Conservation (phyloP, 1,140 invertebrate species). For the Diploscapter pachys region DNA sequence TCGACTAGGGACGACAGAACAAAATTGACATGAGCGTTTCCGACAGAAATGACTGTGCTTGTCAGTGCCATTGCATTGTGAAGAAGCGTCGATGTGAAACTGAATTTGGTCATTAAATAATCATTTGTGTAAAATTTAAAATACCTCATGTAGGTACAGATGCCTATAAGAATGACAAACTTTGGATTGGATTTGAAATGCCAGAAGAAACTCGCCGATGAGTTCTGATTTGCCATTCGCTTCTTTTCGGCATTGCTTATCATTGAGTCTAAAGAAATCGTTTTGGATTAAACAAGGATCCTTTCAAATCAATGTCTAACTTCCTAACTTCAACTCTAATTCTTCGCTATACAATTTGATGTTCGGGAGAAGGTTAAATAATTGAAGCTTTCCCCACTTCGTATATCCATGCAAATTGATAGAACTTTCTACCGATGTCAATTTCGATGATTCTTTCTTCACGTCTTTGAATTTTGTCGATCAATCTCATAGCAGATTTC, state of each 20-base stretch:
- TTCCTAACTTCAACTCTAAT: too few species aligned
- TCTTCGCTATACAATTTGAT: too few species aligned
- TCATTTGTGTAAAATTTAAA: not conserved
- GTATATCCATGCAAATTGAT: too few species aligned
- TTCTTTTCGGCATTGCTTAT: too few species aligned
- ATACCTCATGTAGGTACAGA: slow-evolving; percentile 9
- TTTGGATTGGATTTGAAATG: not conserved
- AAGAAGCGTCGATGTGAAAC: slow-evolving; percentile 4
- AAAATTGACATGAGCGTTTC: slow-evolving; percentile 13
- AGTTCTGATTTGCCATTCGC: too few species aligned
- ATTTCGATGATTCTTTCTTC: not conserved
- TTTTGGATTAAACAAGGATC: too few species aligned
- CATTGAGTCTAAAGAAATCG: too few species aligned
- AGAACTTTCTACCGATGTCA: not conserved
- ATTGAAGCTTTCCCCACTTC: too few species aligned
- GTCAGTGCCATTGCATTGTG: slow-evolving; percentile 13
- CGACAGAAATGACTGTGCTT: slow-evolving; percentile 4
- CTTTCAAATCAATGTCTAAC: too few species aligned
- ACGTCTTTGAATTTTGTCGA: not conserved
- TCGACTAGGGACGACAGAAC: slow-evolving; percentile 10
- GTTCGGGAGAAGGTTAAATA: too few species aligned
- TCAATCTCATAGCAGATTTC: not conserved
- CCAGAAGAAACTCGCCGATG: too few species aligned
- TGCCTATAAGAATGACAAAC: not conserved
- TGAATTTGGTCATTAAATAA: not conserved